Conservation (phyloP, 2,113 vertebrate genomes). For the Phrynosoma platyrhinos region DNA sequence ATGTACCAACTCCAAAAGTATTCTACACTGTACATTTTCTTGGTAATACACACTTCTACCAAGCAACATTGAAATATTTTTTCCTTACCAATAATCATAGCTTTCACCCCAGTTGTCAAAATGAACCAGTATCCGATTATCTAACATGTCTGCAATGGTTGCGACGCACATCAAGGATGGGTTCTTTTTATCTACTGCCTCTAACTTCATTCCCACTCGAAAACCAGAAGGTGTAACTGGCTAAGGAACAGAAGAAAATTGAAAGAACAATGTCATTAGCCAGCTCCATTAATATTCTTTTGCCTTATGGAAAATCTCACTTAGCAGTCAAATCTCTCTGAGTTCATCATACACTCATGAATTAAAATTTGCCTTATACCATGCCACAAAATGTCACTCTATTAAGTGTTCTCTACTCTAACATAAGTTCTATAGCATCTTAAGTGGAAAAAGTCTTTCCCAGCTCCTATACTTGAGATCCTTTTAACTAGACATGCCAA, state of each 20-base stretch:
- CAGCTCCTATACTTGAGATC: not conserved
- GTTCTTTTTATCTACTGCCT: slow-evolving; percentile 91
- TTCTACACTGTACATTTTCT: not conserved
- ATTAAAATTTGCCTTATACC: not conserved
- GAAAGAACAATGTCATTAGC: slow-evolving; percentile 15
- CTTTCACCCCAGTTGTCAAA: slow-evolving; percentile 92
- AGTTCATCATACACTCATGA: not conserved
- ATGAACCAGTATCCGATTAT: slow-evolving; percentile 89
- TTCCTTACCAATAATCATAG: slow-evolving; percentile 89
- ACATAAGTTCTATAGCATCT: not conserved
- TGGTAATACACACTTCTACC: not conserved
- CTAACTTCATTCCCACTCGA: slow-evolving; percentile 91
- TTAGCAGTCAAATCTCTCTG: accelerated
- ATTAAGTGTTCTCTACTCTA: not conserved
- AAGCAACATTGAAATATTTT: not conserved
- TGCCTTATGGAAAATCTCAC: not conserved
- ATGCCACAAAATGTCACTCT: not conserved
- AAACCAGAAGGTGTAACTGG: slow-evolving; percentile 89
- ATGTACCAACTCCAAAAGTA: not conserved
- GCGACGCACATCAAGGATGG: slow-evolving; percentile 86
- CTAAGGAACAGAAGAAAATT: slow-evolving; percentile 64
- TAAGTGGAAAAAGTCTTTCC: not conserved
- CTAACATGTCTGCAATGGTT: slow-evolving; percentile 84
- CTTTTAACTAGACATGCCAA: not conserved
- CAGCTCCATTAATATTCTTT: not conserved